phyloP scores from a whole-genome alignment of 2,888 invertebrate genomes.

The Drosophila prolongata region DNA sequence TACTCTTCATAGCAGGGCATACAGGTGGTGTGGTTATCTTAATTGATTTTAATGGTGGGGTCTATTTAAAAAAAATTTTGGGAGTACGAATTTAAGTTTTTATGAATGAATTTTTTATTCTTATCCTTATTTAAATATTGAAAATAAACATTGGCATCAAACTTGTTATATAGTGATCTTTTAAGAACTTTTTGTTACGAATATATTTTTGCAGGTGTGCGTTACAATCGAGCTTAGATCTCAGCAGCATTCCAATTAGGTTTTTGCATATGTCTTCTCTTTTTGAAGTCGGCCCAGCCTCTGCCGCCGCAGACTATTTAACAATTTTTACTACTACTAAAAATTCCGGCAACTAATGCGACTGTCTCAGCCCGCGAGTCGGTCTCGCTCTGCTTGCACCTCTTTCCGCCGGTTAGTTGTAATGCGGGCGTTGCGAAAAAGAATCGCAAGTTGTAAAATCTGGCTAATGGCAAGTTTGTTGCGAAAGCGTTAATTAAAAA shows the following conservation, averaged over 20 bases:
- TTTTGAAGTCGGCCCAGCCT: slow-evolving; percentile 55
- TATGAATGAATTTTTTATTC: too few species aligned
- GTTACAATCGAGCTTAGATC: slow-evolving; percentile 2
- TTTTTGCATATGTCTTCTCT: slow-evolving; percentile 24
- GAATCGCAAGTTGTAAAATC: slow-evolving; percentile 77
- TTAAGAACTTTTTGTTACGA: too few species aligned
- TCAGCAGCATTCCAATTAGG: slow-evolving; percentile 19
- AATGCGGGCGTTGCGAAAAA: slow-evolving; percentile 75
- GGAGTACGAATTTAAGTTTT: too few species aligned
- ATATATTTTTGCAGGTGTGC: neutral
- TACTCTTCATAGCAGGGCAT: neutral
- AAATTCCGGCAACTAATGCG: slow-evolving; percentile 57
- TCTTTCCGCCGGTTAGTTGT: slow-evolving; percentile 67
- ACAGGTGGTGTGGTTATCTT: too few species aligned
- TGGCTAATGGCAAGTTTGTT: slow-evolving; percentile 80
- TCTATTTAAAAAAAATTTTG: too few species aligned
- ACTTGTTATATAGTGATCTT: too few species aligned
- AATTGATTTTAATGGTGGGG: too few species aligned
- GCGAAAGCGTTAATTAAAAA: slow-evolving; percentile 76
- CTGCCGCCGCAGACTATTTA: slow-evolving; percentile 75
- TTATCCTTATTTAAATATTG: too few species aligned
- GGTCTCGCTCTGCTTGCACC: slow-evolving; percentile 20
- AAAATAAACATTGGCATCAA: too few species aligned
- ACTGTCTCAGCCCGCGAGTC: slow-evolving; percentile 51
- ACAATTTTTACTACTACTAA: slow-evolving; percentile 78